Evolutionary conservation across 2,888 invertebrate species (phyloP).

Genomic region (Tridacna crocea): DNA sequence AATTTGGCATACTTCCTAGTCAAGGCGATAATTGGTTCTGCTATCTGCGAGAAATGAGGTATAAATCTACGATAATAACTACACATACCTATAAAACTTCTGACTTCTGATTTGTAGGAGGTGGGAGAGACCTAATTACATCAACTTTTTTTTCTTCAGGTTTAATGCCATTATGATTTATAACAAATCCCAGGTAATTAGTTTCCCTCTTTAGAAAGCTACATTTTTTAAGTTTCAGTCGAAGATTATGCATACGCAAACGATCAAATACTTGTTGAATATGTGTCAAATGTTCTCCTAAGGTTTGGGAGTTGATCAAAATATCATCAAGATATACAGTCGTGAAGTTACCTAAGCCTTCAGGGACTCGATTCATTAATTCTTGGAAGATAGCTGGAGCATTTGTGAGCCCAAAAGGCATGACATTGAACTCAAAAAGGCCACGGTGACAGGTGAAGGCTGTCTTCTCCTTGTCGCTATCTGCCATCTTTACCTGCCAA

Average conservation of each 20-base stretch:
- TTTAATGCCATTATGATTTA: neutral
- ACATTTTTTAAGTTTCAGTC: constrained; percentile 1
- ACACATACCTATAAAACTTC: too few relatives aligned
- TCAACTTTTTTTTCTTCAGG: constrained; percentile 18
- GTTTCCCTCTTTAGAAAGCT: constrained; percentile 2
- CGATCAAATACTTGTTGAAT: neutral
- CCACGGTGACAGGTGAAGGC: constrained; percentile 46
- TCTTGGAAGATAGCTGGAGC: constrained; percentile 44
- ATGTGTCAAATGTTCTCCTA: neutral
- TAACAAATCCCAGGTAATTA: constrained; percentile 13
- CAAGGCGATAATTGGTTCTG: too few relatives aligned
- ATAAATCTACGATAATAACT: too few relatives aligned
- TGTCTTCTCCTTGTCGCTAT: constrained; percentile 41
- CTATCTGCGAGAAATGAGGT: too few relatives aligned
- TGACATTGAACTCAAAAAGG: constrained; percentile 38
- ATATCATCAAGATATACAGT: constrained; percentile 6
- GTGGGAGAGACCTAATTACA: constrained; percentile 11
- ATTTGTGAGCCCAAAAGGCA: constrained; percentile 42
- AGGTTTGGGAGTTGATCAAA: constrained; percentile 7
- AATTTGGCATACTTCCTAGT: too few relatives aligned
- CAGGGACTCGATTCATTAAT: constrained; percentile 41
- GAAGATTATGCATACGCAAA: neutral
- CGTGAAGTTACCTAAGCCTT: constrained; percentile 44
- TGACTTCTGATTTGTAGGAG: too few relatives aligned
- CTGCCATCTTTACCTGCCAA: constrained; percentile 40